A percentile compares a stretch with the other conserved stretches of the same genome.
phyloP scores from a whole-genome alignment of 2,888 invertebrate species.

The Hemithea aestivaria region DNA sequence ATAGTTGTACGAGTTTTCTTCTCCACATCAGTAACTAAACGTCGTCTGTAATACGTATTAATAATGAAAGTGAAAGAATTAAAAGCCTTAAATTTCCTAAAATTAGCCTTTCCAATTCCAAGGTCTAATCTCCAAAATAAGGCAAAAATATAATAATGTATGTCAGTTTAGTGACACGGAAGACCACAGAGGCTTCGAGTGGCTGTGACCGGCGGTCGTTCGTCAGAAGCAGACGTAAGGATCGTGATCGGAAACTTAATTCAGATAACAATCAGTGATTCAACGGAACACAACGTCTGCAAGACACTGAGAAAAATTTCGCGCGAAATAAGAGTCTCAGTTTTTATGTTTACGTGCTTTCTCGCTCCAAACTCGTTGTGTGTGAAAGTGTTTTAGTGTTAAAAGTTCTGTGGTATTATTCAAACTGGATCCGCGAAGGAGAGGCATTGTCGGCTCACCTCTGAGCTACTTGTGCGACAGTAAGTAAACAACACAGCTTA shows the following conservation, averaged over 20 bases:
- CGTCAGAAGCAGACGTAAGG: conserved; percentile 40
- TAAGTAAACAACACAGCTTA: conserved; percentile 29
- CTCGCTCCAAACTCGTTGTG: conserved; percentile 10
- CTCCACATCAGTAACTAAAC: too few species aligned
- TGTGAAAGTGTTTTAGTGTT: conserved; percentile 30
- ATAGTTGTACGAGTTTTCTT: too few species aligned
- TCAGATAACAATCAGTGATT: conserved; percentile 52
- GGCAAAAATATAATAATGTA: neutral
- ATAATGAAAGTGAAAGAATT: too few species aligned
- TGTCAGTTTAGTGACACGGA: conserved; percentile 6
- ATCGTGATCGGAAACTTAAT: conserved; percentile 62
- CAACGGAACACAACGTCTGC: conserved; percentile 34
- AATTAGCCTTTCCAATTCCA: neutral
- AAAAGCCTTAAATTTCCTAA: too few species aligned
- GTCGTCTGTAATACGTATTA: too few species aligned
- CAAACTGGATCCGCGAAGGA: conserved; percentile 59
- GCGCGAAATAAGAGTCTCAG: conserved; percentile 12
- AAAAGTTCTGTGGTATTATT: conserved; percentile 20
- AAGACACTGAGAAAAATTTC: conserved; percentile 15
- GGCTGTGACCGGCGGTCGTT: conserved; percentile 14
- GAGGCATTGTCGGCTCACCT: conserved; percentile 48
- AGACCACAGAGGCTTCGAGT: conserved; percentile 17
- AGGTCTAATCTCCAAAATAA: neutral
- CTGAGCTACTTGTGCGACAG: conserved; percentile 33
- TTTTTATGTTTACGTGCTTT: conserved; percentile 18